phyloP scores from a whole-genome alignment of 2,797 vertebrate genomes.

The Mareca penelope region DNA sequence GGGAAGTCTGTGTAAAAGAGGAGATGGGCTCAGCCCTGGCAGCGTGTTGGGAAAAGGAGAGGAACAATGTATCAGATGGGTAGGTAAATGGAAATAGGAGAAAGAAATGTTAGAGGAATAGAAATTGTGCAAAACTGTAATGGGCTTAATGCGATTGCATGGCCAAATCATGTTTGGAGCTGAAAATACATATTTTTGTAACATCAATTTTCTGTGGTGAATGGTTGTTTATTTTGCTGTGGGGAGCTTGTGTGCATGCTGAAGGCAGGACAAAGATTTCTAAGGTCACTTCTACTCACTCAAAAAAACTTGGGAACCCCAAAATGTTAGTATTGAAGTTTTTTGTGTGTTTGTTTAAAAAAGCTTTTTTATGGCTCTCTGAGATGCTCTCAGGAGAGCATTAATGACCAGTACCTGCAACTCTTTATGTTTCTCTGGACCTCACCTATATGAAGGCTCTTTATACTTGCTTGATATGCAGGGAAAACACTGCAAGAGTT shows the following conservation, averaged over 20 bases:
- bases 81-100: neutral
- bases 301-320: neutral
- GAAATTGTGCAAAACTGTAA: neutral
- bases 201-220: neutral
- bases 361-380: neutral
- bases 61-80: fast-evolving
- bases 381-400: neutral
- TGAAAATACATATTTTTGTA: neutral
- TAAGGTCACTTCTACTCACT: neutral
- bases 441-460: neutral
- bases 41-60: neutral
- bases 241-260: neutral
- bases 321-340: neutral
- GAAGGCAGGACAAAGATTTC: neutral
- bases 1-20: neutral
- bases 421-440: neutral
- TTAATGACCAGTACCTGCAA: neutral
- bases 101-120: neutral
- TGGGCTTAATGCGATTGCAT: neutral
- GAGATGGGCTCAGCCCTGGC: neutral
- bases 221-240: neutral
- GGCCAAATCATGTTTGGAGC: neutral
- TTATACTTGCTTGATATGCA: neutral
- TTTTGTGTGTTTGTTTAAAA: neutral
- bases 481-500: neutral